A percentile compares a stretch with the other conserved stretches of the same genome.
These are phyloP conservation scores for Plutomurus gul DNA, from an alignment of 1,140 invertebrate genomes.

Conservation along the genomic window DNA sequence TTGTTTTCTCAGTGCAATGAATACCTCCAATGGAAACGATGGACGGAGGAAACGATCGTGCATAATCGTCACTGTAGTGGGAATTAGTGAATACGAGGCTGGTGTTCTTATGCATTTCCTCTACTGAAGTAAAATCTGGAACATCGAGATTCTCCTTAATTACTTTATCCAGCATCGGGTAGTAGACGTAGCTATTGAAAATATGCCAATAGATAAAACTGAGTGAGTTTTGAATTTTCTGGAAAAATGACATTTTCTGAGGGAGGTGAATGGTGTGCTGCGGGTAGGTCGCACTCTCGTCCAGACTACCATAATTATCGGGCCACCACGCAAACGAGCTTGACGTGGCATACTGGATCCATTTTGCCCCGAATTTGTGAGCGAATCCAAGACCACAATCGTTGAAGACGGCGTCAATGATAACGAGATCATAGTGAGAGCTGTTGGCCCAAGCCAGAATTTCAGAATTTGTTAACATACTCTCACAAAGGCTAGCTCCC, in stretches of 20 bases:
- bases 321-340: background rate
- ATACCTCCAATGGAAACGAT: conserved; percentile 37
- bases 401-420: conserved; percentile 50
- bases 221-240: conserved; percentile 22
- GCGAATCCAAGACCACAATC: conserved; percentile 49
- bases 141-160: background rate
- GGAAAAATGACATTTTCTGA: background rate
- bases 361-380: conserved; percentile 39
- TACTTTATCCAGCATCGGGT: background rate
- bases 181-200: background rate
- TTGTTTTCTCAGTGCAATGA: conserved; percentile 5
- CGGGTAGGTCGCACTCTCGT: conserved; percentile 32
- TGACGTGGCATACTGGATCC: conserved; percentile 29
- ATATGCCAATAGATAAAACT: background rate
- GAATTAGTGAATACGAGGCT: conserved; percentile 21
- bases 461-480: conserved; percentile 30
- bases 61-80: conserved; percentile 28
- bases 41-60: conserved; percentile 7
- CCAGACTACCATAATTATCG: conserved; percentile 22
- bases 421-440: conserved; percentile 49
- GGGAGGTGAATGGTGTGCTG: background rate
- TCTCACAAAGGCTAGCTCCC: background rate
- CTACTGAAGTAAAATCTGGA: background rate
- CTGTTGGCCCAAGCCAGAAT: conserved; percentile 37
- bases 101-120: background rate